Base-by-base conservation (phyloP, 2,888 invertebrate species). In the Leucania comma region DNA sequence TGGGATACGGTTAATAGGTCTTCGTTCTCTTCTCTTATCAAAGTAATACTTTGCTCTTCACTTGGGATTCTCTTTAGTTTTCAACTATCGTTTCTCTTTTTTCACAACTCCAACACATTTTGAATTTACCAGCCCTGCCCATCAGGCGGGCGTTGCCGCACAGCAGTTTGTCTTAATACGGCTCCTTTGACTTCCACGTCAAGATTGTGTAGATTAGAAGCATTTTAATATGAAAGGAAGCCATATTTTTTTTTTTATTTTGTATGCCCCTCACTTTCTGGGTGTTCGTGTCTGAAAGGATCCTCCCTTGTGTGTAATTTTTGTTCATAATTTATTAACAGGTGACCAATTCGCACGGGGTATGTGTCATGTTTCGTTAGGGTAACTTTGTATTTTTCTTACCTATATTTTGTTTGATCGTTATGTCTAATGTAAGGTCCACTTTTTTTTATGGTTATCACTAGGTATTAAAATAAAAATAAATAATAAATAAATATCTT, bases 141-240 rank as follows among this genome's bases (percentile, higher is more conserved):
- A 35, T 66, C 53, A 72, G 60, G 54, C 46, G 64, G 57, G 62
- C 72, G 78, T 68, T 69, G 76, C 72, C 72, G 22, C 54, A 53
- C 61, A 38, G 73, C 74, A 76, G 65, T 84, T 83, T 80, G 72
- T 83, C 82, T 80, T 77, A 75, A 81, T 75, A 81, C 72, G 79
- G 72, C 72, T 81, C 80, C 71, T 85, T 85, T 85, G 81, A 82
- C 61, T 67, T 65, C 63, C 29, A 72, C 72, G 72, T 78, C 62
- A 78, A 85, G 80, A 85, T 83, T 61, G 71, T 72, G 68, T 75
- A 80, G 73, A 83, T 81, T 80, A 59, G 53, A 68, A 59, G 53
- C 73, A 57, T 82, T 73, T 74, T 61, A 74, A 82, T 78, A 71
- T 61, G 57, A 74, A 65, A 78, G 26, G 59, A 68, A 68, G 51